phyloP scores from a whole-genome alignment of 2,797 vertebrate species.

The Pantherophis alleghaniensis region DNA sequence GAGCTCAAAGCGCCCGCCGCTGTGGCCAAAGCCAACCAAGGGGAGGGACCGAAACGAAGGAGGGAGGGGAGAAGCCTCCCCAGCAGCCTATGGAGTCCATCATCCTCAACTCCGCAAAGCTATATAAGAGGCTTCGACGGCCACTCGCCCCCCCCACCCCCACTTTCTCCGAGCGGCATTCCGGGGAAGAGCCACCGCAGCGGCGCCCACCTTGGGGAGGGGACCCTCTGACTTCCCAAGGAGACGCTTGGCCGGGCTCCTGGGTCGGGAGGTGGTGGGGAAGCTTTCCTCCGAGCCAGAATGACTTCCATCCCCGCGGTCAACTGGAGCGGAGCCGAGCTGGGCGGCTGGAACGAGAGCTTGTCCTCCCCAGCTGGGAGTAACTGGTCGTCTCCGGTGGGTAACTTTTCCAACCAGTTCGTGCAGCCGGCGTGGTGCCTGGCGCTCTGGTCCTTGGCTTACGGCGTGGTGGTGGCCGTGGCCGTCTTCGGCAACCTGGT shows the following conservation, averaged over 20 bases:
- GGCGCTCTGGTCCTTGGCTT: conserved; percentile 88
- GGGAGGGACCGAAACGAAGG: conserved; percentile 45
- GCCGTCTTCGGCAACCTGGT: conserved; percentile 88
- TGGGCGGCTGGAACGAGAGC: conserved; percentile 46
- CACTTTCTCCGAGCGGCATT: conserved; percentile 15
- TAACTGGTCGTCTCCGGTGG: conserved; percentile 25
- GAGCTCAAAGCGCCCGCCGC: conserved; percentile 38
- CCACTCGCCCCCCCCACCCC: not conserved
- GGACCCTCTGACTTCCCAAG: not conserved
- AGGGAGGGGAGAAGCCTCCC: conserved; percentile 43
- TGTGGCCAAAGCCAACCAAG: not conserved
- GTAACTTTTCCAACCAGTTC: conserved; percentile 85
- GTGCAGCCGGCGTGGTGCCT: conserved; percentile 90
- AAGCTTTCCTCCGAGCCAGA: not conserved
- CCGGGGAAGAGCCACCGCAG: not conserved
- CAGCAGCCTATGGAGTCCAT: conserved; percentile 34
- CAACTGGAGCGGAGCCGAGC: conserved; percentile 23
- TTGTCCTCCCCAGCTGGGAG: not conserved
- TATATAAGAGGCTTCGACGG: conserved; percentile 58
- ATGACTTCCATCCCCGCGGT: conserved; percentile 47
- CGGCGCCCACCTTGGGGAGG: not conserved
- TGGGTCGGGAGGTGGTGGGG: not conserved
- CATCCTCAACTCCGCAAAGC: conserved; percentile 47
- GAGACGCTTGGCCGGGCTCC: not conserved
- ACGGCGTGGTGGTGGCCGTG: conserved; percentile 83